phyloP scores from a whole-genome alignment of 2,888 invertebrate species.

The Drosophila tanythrix region DNA sequence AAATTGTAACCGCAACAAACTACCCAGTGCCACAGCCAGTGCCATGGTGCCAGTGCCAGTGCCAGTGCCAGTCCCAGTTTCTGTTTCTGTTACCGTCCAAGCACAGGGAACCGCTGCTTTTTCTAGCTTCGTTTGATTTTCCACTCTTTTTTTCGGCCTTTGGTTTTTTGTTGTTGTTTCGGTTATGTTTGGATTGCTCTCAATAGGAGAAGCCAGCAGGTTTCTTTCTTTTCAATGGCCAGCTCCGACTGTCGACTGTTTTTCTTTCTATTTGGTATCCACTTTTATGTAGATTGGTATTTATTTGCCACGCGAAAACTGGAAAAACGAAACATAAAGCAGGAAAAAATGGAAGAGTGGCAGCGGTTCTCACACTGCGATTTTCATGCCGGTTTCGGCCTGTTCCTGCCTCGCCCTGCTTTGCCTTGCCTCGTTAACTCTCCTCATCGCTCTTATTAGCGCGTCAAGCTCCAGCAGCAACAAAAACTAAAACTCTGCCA shows the following conservation, averaged over 20 bases:
- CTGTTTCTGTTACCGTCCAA: constrained; percentile 20
- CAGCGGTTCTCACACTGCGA: constrained; percentile 71
- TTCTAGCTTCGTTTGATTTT: constrained; percentile 50
- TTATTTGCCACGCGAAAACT: constrained; percentile 75
- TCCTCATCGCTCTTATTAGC: constrained; percentile 78
- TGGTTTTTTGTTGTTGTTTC: constrained; percentile 27
- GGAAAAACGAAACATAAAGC: constrained; percentile 32
- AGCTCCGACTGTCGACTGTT: constrained; percentile 55
- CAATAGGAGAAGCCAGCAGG: constrained; percentile 63
- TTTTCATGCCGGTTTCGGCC: constrained; percentile 22
- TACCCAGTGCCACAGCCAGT: constrained; percentile 22
- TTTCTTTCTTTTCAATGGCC: constrained; percentile 66
- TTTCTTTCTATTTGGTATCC: constrained; percentile 72
- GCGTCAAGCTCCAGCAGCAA: constrained; percentile 66
- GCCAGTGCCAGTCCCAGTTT: constrained; percentile 30
- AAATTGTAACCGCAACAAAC: constrained; percentile 72
- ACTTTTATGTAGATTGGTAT: constrained; percentile 80
- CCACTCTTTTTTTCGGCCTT: constrained; percentile 15
- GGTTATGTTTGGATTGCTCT: constrained; percentile 44
- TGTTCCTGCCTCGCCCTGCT: constrained; percentile 15
- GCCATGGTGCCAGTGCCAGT: constrained; percentile 21
- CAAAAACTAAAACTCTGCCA: constrained; percentile 48
- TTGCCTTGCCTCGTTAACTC: constrained; percentile 54
- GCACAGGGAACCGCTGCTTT: constrained; percentile 45
- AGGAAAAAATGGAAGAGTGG: constrained; percentile 31